Evolutionary conservation across 2,113 vertebrate genomes (phyloP), one percentile per base, ranked within the genome.

Genomic region (Entomyzon cyanotis): DNA sequence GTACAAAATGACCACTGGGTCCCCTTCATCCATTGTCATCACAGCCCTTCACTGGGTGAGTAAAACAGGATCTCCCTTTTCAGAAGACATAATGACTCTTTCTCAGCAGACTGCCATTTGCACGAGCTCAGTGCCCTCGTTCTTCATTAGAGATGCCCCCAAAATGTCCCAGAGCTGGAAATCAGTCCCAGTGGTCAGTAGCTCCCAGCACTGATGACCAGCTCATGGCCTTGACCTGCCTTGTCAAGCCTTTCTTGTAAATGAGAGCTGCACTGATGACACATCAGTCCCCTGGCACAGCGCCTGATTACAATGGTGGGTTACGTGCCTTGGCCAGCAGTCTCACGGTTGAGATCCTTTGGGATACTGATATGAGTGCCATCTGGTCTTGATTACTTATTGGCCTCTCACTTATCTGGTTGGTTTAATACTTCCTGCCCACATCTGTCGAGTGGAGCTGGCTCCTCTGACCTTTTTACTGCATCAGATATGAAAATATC

Each of bases 171-270:
- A 58, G 68, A 37, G 24, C 7, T 60, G 17, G 28, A 86, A 69
- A 53, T 19, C 0, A 0, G 16, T 77, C 37, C 84, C 47, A 31
- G 44, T 1, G 1, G 22, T 35, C 2, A 6, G 37, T 49, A 46
- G 37, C 5, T 94, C 35, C 35, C 47, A 63, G 42, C 28, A 70
- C 42, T 31, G 35, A 35, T 0, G 0, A 35, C 21, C 1, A 10
- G 15, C 64, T 75, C 10, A 0, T 15, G 11, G 52, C 35, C 28
- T 56, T 69, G 63, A 87, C 20, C 20, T 63, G 20, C 37, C 42
- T 73, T 60, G 53, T 60, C 47, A 50, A 79, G 33, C 8, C 44
- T 21, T 89, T 77, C 30, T 80, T 63, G 46, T 21, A 74, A 76
- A 64, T 5, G 19, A 86, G 63, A 76, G 41, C 31, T 68, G 35